Evolutionary conservation across 1,140 invertebrate species (phyloP), one percentile per base, ranked within the genome.

Genomic region (Magallana ariakensis): DNA sequence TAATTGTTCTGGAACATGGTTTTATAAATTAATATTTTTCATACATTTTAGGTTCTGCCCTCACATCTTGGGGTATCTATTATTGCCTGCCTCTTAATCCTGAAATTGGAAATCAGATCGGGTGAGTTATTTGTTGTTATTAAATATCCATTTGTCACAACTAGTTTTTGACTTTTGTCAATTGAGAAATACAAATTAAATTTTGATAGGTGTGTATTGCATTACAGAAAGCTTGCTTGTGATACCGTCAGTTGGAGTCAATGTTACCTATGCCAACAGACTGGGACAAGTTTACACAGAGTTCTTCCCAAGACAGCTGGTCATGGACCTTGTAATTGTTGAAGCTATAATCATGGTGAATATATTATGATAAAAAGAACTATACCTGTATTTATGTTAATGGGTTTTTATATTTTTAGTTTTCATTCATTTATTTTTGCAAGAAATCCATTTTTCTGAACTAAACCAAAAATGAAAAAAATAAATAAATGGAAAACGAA

Each of bases 261-360:
- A 66, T 84, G 83, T 84, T 53, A 66, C 60, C 16, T 66, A 13
- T n/a, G 66, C 22, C 16, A 84, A 84, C 46, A 54, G 83, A 66
- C 22, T 84, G 55, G 83, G 83, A 66, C 83, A 66, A 66, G 83
- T 84, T 0, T 54, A 60, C 16, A 66, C 83, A 46, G 83, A 84
- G 58, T 84, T 84, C 66, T 84, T 66, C 54, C 46, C 60, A 22
- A 84, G 60, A 46, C 46, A 54, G n/a, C 58, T 66, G 46, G 66
- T 84, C 22, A 55, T 46, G 54, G 83, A 84, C 16, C 53, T 84
- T 53, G 83, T 84, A 0, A 84, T 84, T 19, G 58, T 84, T 15
- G 83, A 84, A 66, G 83, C 60, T 84, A 54, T 84, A 60, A 84
- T 53, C 58, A 84, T 84, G 83, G 83, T 84, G 66, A 62, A 54